These are phyloP conservation scores for Melitaea athalia DNA, from an alignment of 2,888 invertebrate genomes.

Conservation along the genomic window DNA sequence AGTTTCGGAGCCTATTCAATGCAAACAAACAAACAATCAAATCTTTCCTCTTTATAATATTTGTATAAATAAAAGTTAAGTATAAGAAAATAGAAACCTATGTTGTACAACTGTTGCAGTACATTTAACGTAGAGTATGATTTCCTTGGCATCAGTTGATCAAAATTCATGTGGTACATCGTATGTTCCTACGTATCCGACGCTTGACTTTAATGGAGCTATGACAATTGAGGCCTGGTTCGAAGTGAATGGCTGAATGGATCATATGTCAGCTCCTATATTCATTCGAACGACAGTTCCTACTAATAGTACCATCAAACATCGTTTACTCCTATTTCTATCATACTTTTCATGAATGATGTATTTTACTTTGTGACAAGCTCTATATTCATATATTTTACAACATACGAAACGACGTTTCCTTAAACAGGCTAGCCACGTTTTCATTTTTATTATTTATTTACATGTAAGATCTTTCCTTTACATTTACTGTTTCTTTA, in stretches of 20 bases:
- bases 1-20: no score
- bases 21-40: no score
- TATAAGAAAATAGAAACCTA: no score
- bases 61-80: no score
- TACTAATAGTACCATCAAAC: slow-evolving; percentile 18
- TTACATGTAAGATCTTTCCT: background rate
- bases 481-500: no score
- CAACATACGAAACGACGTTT: background rate
- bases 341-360: background rate
- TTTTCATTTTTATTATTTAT: no score
- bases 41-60: no score
- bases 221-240: slow-evolving; percentile 33
- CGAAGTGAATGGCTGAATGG: slow-evolving; percentile 32
- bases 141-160: slow-evolving; percentile 35
- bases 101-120: no score
- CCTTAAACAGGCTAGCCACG: background rate
- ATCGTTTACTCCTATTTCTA: slow-evolving; percentile 13
- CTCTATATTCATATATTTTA: background rate
- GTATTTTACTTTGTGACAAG: background rate
- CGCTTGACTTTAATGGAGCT: slow-evolving; percentile 36
- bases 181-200: slow-evolving; percentile 30
- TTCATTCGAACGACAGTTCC: slow-evolving; percentile 19
- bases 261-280: slow-evolving; percentile 25
- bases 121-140: background rate
- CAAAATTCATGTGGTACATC: slow-evolving; percentile 36